phyloP scores from a whole-genome alignment of 2,888 invertebrate genomes.

The Sarcophaga variegata region DNA sequence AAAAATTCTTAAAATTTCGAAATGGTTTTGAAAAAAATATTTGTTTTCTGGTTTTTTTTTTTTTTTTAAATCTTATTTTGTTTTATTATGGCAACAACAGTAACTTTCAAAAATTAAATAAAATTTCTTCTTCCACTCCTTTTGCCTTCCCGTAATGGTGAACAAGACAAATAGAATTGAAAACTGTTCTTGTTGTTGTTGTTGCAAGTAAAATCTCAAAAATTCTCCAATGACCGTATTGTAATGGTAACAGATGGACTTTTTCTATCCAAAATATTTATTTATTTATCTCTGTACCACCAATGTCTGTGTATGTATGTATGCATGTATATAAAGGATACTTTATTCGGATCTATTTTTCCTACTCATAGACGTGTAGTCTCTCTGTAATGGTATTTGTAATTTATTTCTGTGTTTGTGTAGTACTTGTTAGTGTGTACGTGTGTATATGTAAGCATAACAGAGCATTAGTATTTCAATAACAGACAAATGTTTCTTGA shows the following conservation, averaged over 20 bases:
- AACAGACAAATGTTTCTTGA: conserved; percentile 17
- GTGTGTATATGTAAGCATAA: not conserved
- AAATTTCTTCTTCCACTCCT: conserved; percentile 15
- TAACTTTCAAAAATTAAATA: conserved; percentile 39
- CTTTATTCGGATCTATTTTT: not conserved
- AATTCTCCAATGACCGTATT: conserved; percentile 47
- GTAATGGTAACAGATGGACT: conserved; percentile 53
- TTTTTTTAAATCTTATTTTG: conserved; percentile 43
- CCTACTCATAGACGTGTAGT: conserved; percentile 30
- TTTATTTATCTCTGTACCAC: conserved; percentile 14
- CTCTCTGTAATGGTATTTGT: conserved; percentile 9
- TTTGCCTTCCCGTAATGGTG: too few species aligned
- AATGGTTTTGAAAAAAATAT: conserved; percentile 43
- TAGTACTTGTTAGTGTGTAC: not conserved
- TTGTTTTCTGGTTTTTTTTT: not conserved
- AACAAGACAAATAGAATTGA: not conserved
- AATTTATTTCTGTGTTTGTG: not conserved
- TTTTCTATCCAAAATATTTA: conserved; percentile 2
- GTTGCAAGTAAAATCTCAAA: not conserved
- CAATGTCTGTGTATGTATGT: too few species aligned
- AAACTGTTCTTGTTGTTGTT: not conserved
- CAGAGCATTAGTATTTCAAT: conserved; percentile 5
- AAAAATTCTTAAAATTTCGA: conserved; percentile 42
- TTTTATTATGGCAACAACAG: conserved; percentile 40
- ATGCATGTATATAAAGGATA: too few species aligned